phyloP scores from a whole-genome alignment of 2,888 invertebrate genomes.

The Drosophila meridionalis region DNA sequence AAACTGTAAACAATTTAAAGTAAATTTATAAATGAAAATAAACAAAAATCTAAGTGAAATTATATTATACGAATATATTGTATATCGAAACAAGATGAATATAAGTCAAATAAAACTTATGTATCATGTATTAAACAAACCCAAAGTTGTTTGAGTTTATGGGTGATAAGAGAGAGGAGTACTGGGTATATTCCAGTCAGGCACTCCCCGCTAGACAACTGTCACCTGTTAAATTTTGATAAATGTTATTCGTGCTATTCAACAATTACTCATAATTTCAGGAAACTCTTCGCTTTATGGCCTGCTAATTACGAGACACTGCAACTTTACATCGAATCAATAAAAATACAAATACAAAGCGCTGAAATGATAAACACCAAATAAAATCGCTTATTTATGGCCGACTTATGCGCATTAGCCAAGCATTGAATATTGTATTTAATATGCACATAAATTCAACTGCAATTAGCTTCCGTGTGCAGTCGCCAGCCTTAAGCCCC shows the following conservation, averaged over 20 bases:
- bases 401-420: slow-evolving; percentile 48
- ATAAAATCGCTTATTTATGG: slow-evolving; percentile 73
- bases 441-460: slow-evolving; percentile 67
- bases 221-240: not conserved
- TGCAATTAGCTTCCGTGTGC: slow-evolving; percentile 69
- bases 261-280: slow-evolving; percentile 51
- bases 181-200: not conserved
- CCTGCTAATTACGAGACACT: slow-evolving; percentile 54
- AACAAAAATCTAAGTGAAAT: slow-evolving; percentile 72
- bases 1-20: slow-evolving; percentile 60
- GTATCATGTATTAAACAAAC: slow-evolving; percentile 74
- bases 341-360: slow-evolving; percentile 30
- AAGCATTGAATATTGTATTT: slow-evolving; percentile 64
- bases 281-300: slow-evolving; percentile 58
- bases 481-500: slow-evolving; percentile 40
- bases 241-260: slow-evolving; percentile 24
- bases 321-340: slow-evolving; percentile 57
- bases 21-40: slow-evolving; percentile 46
- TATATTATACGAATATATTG: slow-evolving; percentile 78
- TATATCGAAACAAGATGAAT: slow-evolving; percentile 77
- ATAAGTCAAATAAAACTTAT: slow-evolving; percentile 76
- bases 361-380: slow-evolving; percentile 63
- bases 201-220: not conserved
- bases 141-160: slow-evolving; percentile 15
- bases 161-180: not conserved